Evolutionary conservation across 2,888 invertebrate species (phyloP).

Genomic region (Hypsopygia costalis): DNA sequence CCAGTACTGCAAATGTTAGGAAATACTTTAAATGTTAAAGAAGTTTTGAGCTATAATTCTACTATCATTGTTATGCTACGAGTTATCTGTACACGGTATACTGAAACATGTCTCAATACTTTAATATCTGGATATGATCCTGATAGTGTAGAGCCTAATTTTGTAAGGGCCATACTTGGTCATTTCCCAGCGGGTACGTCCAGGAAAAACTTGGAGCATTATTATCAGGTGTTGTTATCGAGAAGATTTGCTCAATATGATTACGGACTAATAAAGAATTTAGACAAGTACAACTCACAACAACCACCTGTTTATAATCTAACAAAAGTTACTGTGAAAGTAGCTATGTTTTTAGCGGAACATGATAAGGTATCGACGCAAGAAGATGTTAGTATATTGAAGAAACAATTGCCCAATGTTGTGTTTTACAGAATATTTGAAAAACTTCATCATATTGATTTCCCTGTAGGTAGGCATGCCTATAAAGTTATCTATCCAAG

Average conservation of each 20-base stretch:
- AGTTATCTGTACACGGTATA: too few species aligned
- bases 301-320: conserved; percentile 41
- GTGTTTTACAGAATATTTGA: background rate
- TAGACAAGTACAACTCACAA: conserved; percentile 25
- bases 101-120: too few species aligned
- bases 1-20: too few species aligned
- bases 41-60: too few species aligned
- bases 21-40: too few species aligned
- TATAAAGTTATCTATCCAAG: background rate
- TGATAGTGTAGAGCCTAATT: too few species aligned
- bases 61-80: too few species aligned
- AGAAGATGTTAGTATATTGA: conserved; percentile 29
- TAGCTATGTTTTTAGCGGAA: conserved; percentile 31
- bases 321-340: conserved; percentile 31
- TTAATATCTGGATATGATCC: too few species aligned
- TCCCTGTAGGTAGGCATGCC: background rate
- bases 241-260: conserved; percentile 22
- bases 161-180: too few species aligned
- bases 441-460: background rate
- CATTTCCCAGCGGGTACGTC: conserved; percentile 26
- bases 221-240: conserved; percentile 11
- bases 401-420: conserved; percentile 31
- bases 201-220: conserved; percentile 17
- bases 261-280: conserved; percentile 29
- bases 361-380: conserved; percentile 37